Conservation (phyloP, 2,888 invertebrate species). For the Magallana nippona region DNA sequence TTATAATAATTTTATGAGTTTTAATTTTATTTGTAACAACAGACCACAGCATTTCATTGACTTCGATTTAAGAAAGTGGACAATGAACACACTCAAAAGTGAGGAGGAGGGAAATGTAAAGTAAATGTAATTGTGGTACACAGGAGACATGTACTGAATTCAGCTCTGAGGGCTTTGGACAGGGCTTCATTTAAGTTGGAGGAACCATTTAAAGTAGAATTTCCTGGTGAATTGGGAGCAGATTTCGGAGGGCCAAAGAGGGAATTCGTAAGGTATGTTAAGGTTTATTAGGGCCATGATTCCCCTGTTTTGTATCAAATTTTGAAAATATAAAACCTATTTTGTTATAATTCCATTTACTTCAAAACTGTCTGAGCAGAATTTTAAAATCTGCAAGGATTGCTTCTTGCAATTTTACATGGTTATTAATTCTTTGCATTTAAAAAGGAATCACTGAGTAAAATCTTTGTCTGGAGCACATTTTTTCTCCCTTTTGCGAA, state of each 20-base stretch:
- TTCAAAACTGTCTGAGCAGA: too few relatives aligned
- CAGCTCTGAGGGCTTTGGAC: constrained; percentile 5
- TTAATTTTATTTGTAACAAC: background rate
- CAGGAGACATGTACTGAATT: background rate
- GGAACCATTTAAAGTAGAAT: background rate
- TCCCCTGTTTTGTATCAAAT: too few relatives aligned
- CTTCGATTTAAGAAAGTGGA: background rate
- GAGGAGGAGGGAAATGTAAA: background rate
- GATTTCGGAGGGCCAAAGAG: constrained; percentile 13
- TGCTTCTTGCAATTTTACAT: too few relatives aligned
- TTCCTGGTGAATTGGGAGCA: constrained; percentile 1
- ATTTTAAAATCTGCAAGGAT: too few relatives aligned
- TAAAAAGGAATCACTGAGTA: too few relatives aligned
- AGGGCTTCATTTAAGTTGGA: constrained; percentile 15
- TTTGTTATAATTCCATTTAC: too few relatives aligned
- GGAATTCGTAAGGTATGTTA: background rate
- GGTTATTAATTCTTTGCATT: too few relatives aligned
- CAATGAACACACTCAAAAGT: background rate
- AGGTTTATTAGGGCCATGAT: background rate
- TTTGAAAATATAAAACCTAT: too few relatives aligned
- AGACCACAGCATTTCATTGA: constrained; percentile 1
- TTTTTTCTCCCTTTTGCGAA: too few relatives aligned
- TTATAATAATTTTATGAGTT: background rate
- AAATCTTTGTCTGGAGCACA: too few relatives aligned
- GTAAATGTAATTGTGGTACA: background rate